These are phyloP conservation scores for Cylas formicarius DNA, from an alignment of 1,140 invertebrate species.

Conservation along the genomic window DNA sequence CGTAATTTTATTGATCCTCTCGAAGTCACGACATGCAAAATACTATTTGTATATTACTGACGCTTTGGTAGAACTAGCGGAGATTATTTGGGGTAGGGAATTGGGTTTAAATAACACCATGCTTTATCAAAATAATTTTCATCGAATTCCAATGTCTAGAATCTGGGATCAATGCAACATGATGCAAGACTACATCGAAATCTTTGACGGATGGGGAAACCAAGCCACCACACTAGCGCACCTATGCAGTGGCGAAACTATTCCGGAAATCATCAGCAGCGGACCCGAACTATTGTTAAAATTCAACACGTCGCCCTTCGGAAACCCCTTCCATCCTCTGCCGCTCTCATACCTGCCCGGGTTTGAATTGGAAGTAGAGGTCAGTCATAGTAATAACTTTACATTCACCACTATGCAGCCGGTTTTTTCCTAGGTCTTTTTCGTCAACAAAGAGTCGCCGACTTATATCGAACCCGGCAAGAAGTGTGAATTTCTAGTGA, in stretches of 20 bases:
- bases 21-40: too few species aligned
- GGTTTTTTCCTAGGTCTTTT: constrained; percentile 55
- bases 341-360: constrained; percentile 70
- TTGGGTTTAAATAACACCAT: too few species aligned
- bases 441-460: constrained; percentile 65
- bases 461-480: constrained; percentile 63
- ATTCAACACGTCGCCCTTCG: constrained; percentile 74
- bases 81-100: too few species aligned
- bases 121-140: too few species aligned
- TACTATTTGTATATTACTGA: too few species aligned
- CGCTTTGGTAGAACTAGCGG: too few species aligned
- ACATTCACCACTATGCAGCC: too few species aligned
- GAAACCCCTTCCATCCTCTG: constrained; percentile 73
- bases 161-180: constrained; percentile 76
- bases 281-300: constrained; percentile 71
- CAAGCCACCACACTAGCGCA: constrained; percentile 66
- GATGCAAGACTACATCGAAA: constrained; percentile 72
- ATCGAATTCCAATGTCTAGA: constrained; percentile 41
- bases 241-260: constrained; percentile 73
- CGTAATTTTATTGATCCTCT: too few species aligned
- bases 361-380: constrained; percentile 73
- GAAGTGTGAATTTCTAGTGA: constrained; percentile 69
- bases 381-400: too few species aligned
- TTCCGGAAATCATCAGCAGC: constrained; percentile 72
- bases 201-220: constrained; percentile 70